Conservation (phyloP, 2,888 invertebrate genomes). For the Steinernema carpocapsae region DNA sequence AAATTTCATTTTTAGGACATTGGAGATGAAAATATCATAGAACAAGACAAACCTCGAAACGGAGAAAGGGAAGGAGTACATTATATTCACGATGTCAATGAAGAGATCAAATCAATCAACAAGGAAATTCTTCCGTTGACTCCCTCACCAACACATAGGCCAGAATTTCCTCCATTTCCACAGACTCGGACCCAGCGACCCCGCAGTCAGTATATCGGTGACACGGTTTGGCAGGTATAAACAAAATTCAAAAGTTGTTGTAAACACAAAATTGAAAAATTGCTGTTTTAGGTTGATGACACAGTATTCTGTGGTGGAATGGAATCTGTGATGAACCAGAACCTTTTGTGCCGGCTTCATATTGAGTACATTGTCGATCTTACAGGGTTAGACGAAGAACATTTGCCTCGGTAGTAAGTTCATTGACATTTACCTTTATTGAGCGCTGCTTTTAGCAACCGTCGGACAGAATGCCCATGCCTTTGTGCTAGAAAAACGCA, state of each 20-base stretch:
- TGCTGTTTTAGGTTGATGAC: slow-evolving; percentile 55
- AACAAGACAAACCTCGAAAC: too few species aligned
- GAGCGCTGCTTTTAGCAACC: slow-evolving; percentile 36
- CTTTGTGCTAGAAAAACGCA: slow-evolving; percentile 54
- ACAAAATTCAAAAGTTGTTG: background rate
- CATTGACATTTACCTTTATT: slow-evolving; percentile 37
- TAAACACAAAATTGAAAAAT: background rate
- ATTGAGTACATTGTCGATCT: slow-evolving; percentile 71
- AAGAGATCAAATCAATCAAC: background rate
- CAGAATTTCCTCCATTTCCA: background rate
- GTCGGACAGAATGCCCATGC: slow-evolving; percentile 60
- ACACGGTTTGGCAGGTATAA: slow-evolving; percentile 57
- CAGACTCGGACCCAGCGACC: background rate
- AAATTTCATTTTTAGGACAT: background rate
- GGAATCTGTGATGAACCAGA: slow-evolving; percentile 70
- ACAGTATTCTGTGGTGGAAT: slow-evolving; percentile 70
- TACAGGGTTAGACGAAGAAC: slow-evolving; percentile 56
- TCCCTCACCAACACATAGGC: too few species aligned
- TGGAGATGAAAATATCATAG: too few species aligned
- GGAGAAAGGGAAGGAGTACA: background rate
- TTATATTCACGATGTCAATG: background rate
- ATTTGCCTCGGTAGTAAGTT: slow-evolving; percentile 37
- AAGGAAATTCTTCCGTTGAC: background rate
- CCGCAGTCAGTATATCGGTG: slow-evolving; percentile 53
- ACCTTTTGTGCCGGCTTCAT: slow-evolving; percentile 70